Conservation (phyloP, 2,797 vertebrate species). For the Sebastes elongatus region DNA sequence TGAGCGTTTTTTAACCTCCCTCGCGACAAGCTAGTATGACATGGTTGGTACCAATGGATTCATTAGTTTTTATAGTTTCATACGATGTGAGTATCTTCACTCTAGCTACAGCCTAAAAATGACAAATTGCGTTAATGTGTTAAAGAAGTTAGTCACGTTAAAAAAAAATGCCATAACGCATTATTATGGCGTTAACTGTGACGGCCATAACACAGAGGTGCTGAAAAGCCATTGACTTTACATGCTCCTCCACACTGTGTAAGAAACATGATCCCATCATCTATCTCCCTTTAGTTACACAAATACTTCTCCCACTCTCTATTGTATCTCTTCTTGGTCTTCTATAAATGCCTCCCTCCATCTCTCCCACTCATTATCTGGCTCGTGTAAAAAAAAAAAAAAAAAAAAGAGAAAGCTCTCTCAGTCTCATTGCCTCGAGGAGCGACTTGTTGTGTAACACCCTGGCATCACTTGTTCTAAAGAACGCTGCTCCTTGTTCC, state of each 20-base stretch:
- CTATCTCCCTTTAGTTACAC: constrained; percentile 52
- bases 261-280: constrained; percentile 38
- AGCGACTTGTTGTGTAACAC: constrained; percentile 66
- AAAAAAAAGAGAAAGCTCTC: not conserved
- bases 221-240: constrained; percentile 17
- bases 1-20: too few relatives aligned
- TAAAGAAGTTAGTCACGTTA: too few relatives aligned
- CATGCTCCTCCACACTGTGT: not conserved
- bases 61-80: too few relatives aligned
- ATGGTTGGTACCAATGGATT: too few relatives aligned
- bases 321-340: constrained; percentile 27
- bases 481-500: constrained; percentile 44
- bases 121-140: too few relatives aligned
- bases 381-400: constrained; percentile 23
- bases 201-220: not conserved
- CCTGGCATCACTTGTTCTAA: constrained; percentile 56
- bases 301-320: constrained; percentile 58
- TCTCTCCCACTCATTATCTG: constrained; percentile 72
- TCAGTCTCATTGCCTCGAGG: constrained; percentile 45
- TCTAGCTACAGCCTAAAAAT: too few relatives aligned
- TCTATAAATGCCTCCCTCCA: constrained; percentile 60
- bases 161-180: too few relatives aligned
- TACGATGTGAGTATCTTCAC: too few relatives aligned
- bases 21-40: too few relatives aligned
- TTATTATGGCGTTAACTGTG: too few relatives aligned